A percentile compares a stretch with the other conserved stretches of the same genome.
Conservation (phyloP, 2,797 vertebrate species). For the Bryconaethiops microstoma region DNA sequence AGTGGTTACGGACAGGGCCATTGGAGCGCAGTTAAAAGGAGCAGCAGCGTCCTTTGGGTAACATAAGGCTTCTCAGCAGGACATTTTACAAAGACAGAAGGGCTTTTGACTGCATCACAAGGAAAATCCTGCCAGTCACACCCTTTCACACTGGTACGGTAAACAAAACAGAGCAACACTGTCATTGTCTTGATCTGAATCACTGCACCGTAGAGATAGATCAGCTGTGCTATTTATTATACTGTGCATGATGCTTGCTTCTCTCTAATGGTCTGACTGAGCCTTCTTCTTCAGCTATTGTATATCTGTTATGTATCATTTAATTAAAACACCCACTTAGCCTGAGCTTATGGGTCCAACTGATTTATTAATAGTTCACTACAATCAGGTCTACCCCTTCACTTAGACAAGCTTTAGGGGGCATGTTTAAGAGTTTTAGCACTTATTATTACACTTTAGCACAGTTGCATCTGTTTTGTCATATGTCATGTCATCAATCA, state of each 20-base stretch:
- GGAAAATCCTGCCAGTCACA: constrained; percentile 67
- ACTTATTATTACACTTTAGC: too few species aligned
- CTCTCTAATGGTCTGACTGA: neutral
- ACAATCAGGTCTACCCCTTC: too few species aligned
- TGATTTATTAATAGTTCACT: too few species aligned
- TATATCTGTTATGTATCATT: neutral
- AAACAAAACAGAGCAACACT: constrained; percentile 62
- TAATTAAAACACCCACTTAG: neutral
- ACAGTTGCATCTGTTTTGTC: too few species aligned
- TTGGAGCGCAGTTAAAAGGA: constrained; percentile 50
- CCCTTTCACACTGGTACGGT: constrained; percentile 60
- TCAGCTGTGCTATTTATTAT: constrained; percentile 40
- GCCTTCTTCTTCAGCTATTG: neutral
- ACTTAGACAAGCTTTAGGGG: too few species aligned
- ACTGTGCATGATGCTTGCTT: neutral
- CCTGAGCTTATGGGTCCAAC: too few species aligned
- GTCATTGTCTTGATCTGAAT: constrained; percentile 62
- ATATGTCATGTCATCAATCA: too few species aligned
- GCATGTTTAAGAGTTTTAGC: too few species aligned
- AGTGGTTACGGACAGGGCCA: constrained; percentile 19
- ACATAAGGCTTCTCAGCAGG: constrained; percentile 63
- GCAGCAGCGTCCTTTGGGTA: constrained; percentile 50
- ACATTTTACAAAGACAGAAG: constrained; percentile 53
- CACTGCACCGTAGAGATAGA: constrained; percentile 61
- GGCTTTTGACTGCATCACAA: constrained; percentile 58